These are phyloP conservation scores for Zhengitettix transpicula DNA, from an alignment of 2,888 invertebrate species.

Conservation along the genomic window DNA sequence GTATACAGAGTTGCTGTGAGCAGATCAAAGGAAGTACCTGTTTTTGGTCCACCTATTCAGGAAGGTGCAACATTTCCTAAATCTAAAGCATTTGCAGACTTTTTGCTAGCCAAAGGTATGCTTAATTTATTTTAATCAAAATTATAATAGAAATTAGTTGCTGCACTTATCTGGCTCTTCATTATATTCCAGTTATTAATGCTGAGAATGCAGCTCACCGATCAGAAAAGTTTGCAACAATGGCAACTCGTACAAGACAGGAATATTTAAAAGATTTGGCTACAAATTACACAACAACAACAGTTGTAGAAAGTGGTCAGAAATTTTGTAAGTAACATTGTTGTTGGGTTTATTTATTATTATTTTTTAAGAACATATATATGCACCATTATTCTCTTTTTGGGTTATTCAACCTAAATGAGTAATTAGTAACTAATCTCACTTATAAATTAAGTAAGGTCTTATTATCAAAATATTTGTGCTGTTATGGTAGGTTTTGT, in stretches of 20 bases:
- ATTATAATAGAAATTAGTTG: background rate
- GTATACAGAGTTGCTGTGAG: slow-evolving; percentile 34
- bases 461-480: too few relatives aligned
- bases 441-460: too few relatives aligned
- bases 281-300: slow-evolving; percentile 62
- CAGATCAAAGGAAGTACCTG: slow-evolving; percentile 83
- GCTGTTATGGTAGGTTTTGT: too few relatives aligned
- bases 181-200: slow-evolving; percentile 54
- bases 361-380: too few relatives aligned
- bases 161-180: background rate
- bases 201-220: slow-evolving; percentile 93
- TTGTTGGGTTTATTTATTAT: too few relatives aligned
- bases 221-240: slow-evolving; percentile 90
- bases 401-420: too few relatives aligned
- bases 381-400: too few relatives aligned
- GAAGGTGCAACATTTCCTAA: slow-evolving; percentile 74
- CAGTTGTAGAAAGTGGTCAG: slow-evolving; percentile 65
- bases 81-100: slow-evolving; percentile 86
- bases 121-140: background rate
- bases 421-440: too few relatives aligned
- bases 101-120: slow-evolving; percentile 71
- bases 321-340: slow-evolving; percentile 58
- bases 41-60: slow-evolving; percentile 90
- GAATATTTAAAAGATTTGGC: slow-evolving; percentile 91
- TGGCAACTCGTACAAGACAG: slow-evolving; percentile 89